Evolutionary conservation across 1,140 invertebrate species (phyloP), one percentile per base, ranked within the genome.

Genomic region (Drosophila ogumai): DNA sequence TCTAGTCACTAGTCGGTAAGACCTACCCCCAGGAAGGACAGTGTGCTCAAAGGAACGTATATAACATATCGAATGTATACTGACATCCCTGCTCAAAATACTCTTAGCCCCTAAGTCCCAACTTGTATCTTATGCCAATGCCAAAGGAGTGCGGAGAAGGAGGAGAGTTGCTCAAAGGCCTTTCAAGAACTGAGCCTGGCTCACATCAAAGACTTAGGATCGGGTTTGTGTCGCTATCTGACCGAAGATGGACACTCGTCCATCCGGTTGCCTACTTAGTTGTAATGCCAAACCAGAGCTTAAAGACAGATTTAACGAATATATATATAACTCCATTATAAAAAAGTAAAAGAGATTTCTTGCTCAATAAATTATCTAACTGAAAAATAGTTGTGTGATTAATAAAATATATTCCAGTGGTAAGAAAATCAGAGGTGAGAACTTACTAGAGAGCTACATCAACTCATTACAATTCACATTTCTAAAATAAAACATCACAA

Each of bases 111-210:
- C 50, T 65, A 86, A 72, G 71, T 40, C 47, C 74, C 72, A 58
- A 63, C 55, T 67, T 78, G 56, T 79, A 79, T 86, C 82, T 86
- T 86, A 86, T 86, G 82, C 77, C 77, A 82, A 86, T 88, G 82
- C 82, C 82, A 86, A 86, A 86, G 73, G 57, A 60, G 65, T 52
- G 19, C 34, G 40, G 9, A 52, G 46, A 40, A 19, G 32, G 12
- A 40, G 31, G 47, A 47, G 64, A 65, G 52, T 58, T 61, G 60
- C 66, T 77, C 67, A 66, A 75, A 36, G 49, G 63, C 66, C 66
- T 17, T 36, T 46, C 66, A 54, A 54, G 47, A 69, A 69, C 73
- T 43, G 81, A 86, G 82, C 82, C 75, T 71, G 82, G 82, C 82
- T 86, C 82, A 78, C 57, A 61, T 63, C 57, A 87, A 67, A 87